These are phyloP conservation scores for Erpetoichthys calabaricus DNA, from an alignment of 2,797 vertebrate species.

Conservation along the genomic window DNA sequence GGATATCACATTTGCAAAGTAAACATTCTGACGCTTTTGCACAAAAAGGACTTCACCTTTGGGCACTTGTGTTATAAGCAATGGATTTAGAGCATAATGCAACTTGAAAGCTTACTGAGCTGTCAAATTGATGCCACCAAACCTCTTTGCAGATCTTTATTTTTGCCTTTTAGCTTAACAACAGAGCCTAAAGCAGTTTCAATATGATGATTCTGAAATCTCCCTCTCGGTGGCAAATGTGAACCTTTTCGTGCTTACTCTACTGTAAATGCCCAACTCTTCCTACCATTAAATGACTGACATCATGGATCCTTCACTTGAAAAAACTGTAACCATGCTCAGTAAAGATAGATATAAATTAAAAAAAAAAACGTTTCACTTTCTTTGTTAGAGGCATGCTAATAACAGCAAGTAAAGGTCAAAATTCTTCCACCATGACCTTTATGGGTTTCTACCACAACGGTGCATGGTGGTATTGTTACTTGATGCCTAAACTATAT, in stretches of 20 bases:
- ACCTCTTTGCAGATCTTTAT: conserved; percentile 4
- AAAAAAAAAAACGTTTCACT: too few relatives aligned
- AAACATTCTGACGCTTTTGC: neutral
- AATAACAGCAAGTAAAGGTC: too few relatives aligned
- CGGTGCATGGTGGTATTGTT: too few relatives aligned
- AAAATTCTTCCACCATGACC: too few relatives aligned
- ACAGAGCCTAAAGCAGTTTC: conserved; percentile 2
- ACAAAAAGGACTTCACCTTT: neutral
- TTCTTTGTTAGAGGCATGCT: too few relatives aligned
- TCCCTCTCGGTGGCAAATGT: conserved; percentile 9
- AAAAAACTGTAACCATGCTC: too few relatives aligned
- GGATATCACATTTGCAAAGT: too few relatives aligned
- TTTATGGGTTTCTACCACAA: too few relatives aligned
- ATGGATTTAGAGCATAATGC: neutral
- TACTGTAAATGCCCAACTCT: conserved; percentile 25
- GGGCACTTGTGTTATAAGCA: neutral
- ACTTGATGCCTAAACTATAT: too few relatives aligned
- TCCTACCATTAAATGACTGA: conserved; percentile 28
- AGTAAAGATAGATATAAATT: too few relatives aligned
- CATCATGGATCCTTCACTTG: conserved; percentile 20
- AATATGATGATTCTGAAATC: conserved; percentile 21
- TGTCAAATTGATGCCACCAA: conserved; percentile 5
- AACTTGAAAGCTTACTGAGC: conserved; percentile 11
- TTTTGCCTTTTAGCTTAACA: conserved; percentile 5
- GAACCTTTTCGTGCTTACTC: conserved; percentile 20